phyloP scores from a whole-genome alignment of 2,113 vertebrate species.

The Urocynchramus pylzowi region DNA sequence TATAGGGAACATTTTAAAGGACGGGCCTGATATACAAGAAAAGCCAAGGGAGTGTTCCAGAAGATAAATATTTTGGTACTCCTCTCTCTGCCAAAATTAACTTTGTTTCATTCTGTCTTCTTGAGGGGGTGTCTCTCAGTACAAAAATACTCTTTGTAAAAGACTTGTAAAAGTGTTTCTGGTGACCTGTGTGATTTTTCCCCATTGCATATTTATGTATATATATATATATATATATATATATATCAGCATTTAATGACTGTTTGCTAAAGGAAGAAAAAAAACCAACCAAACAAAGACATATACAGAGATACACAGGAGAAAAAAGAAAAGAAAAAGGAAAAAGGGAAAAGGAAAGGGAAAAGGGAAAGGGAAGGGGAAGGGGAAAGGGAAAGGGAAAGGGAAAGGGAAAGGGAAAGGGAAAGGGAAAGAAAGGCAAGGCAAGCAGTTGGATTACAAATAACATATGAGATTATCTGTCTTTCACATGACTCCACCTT shows the following conservation, averaged over 20 bases:
- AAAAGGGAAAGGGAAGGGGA: background rate
- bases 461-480: background rate
- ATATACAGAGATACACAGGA: background rate
- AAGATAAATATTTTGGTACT: background rate
- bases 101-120: background rate
- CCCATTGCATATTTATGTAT: background rate
- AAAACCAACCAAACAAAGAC: background rate
- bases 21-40: background rate
- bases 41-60: background rate
- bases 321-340: background rate
- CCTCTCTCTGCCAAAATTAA: background rate
- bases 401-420: background rate
- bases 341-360: background rate
- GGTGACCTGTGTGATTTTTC: background rate
- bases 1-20: background rate
- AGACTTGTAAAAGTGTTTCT: background rate
- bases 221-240: background rate
- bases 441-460: background rate
- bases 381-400: too few species aligned
- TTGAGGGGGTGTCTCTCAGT: background rate
- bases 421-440: too few species aligned
- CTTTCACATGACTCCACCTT: background rate
- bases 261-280: background rate
- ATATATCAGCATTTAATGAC: background rate
- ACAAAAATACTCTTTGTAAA: too few species aligned